Evolutionary conservation across 2,113 vertebrate genomes (phyloP), one percentile per base, ranked within the genome.

Genomic region (Bambusicola thoracicus): DNA sequence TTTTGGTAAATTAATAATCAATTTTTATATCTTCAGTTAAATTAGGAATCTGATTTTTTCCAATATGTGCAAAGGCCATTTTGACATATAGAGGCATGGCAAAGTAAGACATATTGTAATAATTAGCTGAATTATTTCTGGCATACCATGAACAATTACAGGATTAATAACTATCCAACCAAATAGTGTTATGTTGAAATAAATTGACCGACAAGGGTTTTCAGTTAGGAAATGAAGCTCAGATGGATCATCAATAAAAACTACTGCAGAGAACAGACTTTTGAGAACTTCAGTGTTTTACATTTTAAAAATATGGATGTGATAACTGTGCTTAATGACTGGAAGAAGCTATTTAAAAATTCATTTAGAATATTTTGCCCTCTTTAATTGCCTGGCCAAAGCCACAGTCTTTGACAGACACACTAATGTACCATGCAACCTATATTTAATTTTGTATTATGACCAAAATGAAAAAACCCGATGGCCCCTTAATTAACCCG

Each of bases 101-200:
- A 97, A 98, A 98, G 96, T 97, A 98, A 98, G 97, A 98, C 96
- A 96, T 98, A 98, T 97, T 97, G 91, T 97, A 96, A 98, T 98
- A 98, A 98, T 98, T 98, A 98, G 94, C 91, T 94, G 97, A 98
- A 98, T 98, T 97, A 98, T 98, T 98, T 89, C 96, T 98, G 96
- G 97, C 97, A 97, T 97, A 92, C 92, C 90, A 51, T 97, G 97
- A 98, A 97, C 97, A 98, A 98, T 98, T 97, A 97, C 96, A 97
- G 97, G 90, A 97, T 97, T 98, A 97, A 98, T 98, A 98, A 97
- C 95, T 95, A 98, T 76, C 94, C 94, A 92, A 90, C 92, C 96
- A 97, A 97, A 97, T 21, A 93, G 91, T 96, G 96, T 98, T 97
- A 97, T 97, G 97, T 97, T 97, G 95, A 93, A 98, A 97, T 97